Conservation (phyloP, 1,140 invertebrate species). For the Grapholita molesta region DNA sequence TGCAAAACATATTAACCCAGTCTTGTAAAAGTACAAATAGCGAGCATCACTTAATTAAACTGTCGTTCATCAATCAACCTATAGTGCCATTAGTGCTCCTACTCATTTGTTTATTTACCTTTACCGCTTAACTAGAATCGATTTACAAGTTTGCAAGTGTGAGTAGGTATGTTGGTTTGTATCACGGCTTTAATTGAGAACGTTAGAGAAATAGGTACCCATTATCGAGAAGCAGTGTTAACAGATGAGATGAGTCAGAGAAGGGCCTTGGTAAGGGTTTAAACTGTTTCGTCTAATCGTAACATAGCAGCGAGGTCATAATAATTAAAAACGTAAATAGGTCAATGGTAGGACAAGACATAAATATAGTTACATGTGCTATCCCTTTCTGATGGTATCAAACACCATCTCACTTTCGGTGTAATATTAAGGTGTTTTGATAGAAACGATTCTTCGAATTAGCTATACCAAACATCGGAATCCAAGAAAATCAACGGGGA, state of each 20-base stretch:
- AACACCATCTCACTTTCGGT: too few relatives aligned
- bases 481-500: too few relatives aligned
- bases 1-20: not conserved
- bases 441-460: too few relatives aligned
- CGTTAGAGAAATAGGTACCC: not conserved
- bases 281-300: not conserved
- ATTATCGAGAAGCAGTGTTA: not conserved
- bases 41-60: not conserved
- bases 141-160: conserved; percentile 30
- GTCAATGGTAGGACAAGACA: not conserved
- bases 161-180: not conserved
- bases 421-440: too few relatives aligned
- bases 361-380: too few relatives aligned
- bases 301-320: not conserved
- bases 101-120: not conserved
- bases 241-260: not conserved
- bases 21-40: not conserved
- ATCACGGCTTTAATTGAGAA: not conserved
- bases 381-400: too few relatives aligned
- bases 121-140: conserved; percentile 16
- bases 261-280: not conserved
- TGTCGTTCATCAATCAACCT: not conserved
- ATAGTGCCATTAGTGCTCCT: not conserved
- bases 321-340: not conserved
- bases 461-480: too few relatives aligned